Percentiles rank a stretch among this genome's conserved stretches.
Conservation (phyloP, 2,888 invertebrate genomes). For the Napeogenes sylphis region DNA sequence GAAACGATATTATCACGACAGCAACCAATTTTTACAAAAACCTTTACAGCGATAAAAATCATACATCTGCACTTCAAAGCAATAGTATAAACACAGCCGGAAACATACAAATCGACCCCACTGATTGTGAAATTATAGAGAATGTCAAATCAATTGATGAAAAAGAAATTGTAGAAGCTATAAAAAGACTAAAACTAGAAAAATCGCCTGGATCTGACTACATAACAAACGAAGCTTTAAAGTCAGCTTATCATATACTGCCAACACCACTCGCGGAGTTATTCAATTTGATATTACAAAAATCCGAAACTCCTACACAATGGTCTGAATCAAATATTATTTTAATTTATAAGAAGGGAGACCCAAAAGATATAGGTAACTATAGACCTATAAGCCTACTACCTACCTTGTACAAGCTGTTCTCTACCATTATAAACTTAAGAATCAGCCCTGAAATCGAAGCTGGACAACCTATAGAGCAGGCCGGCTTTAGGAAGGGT, state of each 20-base stretch:
- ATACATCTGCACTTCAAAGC: background rate
- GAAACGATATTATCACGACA: background rate
- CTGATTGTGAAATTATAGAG: background rate
- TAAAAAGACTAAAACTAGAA: constrained; percentile 17
- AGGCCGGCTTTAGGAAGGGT: constrained; percentile 28
- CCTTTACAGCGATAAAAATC: constrained; percentile 16
- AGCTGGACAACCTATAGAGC: constrained; percentile 27
- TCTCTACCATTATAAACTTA: constrained; percentile 22
- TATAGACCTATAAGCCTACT: constrained; percentile 29
- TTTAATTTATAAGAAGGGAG: constrained; percentile 23
- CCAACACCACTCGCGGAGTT: constrained; percentile 13
- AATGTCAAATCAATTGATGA: background rate
- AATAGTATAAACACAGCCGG: too few relatives aligned
- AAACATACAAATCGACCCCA: too few relatives aligned
- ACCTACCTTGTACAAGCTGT: constrained; percentile 26
- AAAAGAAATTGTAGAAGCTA: constrained; percentile 15
- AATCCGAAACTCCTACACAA: constrained; percentile 20
- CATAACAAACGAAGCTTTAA: constrained; percentile 20
- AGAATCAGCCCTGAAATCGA: constrained; percentile 21
- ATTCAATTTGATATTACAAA: constrained; percentile 23
- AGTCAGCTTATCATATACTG: constrained; percentile 10
- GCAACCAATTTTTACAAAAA: constrained; percentile 23
- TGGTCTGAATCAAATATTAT: constrained; percentile 28
- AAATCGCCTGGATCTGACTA: constrained; percentile 21
- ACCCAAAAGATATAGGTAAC: constrained; percentile 24